These are phyloP conservation scores for Alaudala cheleensis DNA, from an alignment of 2,113 vertebrate species.

Conservation along the genomic window DNA sequence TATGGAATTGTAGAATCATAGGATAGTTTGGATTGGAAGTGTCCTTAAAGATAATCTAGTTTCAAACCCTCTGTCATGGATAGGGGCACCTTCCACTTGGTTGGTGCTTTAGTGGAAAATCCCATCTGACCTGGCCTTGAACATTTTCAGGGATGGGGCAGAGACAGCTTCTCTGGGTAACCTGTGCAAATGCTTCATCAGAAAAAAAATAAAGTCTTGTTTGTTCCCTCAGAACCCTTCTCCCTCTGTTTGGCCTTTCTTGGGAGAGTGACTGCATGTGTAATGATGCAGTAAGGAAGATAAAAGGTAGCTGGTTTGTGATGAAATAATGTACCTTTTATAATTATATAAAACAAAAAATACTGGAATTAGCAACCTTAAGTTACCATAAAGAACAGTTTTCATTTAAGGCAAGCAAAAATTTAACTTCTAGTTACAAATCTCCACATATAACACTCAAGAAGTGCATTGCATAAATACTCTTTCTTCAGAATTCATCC, in stretches of 20 bases:
- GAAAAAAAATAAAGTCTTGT: background rate
- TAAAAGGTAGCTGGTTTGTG: background rate
- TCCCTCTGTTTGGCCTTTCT: background rate
- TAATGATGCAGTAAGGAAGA: background rate
- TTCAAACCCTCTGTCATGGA: rapidly evolving
- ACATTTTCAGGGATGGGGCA: background rate
- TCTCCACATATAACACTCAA: background rate
- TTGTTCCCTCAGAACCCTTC: background rate
- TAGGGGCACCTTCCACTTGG: background rate
- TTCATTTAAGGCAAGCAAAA: background rate
- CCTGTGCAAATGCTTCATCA: background rate
- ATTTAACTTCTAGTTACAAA: background rate
- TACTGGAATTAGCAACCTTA: background rate
- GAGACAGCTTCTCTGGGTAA: background rate
- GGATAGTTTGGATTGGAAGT: background rate
- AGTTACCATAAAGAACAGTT: background rate
- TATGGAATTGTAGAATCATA: background rate
- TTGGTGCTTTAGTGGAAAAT: background rate
- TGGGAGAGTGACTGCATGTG: background rate
- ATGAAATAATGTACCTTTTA: background rate
- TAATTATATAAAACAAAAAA: background rate
- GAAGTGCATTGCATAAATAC: background rate
- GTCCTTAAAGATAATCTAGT: background rate
- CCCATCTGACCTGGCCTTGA: background rate
- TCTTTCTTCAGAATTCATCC: background rate